phyloP scores from a whole-genome alignment of 2,888 invertebrate genomes.

The Rhaphigaster nebulosa region DNA sequence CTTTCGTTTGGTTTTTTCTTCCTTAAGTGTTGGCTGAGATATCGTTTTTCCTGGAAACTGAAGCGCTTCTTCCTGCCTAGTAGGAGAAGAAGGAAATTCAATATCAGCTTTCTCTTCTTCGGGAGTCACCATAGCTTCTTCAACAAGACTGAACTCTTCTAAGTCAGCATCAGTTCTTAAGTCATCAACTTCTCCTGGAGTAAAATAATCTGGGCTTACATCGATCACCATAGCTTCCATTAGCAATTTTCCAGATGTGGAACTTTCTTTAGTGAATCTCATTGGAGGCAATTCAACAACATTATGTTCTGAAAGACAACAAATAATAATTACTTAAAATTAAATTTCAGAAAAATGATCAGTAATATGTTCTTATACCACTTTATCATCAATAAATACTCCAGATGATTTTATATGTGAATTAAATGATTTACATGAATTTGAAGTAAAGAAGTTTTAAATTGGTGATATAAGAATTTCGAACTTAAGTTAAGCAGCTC shows the following conservation, averaged over 20 bases:
- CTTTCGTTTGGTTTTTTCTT: conserved; percentile 45
- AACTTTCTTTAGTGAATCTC: conserved; percentile 90
- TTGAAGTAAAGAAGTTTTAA: neutral
- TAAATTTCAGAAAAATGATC: neutral
- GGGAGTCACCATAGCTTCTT: conserved; percentile 73
- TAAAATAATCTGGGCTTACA: conserved; percentile 87
- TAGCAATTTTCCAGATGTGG: conserved; percentile 86
- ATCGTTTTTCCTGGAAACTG: conserved; percentile 60
- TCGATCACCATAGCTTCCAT: conserved; percentile 95
- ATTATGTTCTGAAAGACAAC: conserved; percentile 77
- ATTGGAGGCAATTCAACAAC: conserved; percentile 89
- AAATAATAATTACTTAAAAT: neutral
- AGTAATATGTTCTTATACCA: neutral
- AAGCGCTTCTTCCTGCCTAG: conserved; percentile 59
- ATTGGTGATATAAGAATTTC: no score
- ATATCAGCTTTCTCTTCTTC: conserved; percentile 67
- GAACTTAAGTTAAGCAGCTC: no score
- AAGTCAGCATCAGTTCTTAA: conserved; percentile 88
- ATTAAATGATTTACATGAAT: neutral
- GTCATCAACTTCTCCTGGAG: conserved; percentile 81
- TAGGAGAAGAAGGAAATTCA: conserved; percentile 70
- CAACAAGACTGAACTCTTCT: conserved; percentile 86
- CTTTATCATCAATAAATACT: neutral
- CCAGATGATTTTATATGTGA: neutral
- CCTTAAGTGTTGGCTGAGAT: conserved; percentile 42